Evolutionary conservation across 2,113 vertebrate species (phyloP), one percentile per base, ranked within the genome.

Genomic region (Pungitius pungitius): DNA sequence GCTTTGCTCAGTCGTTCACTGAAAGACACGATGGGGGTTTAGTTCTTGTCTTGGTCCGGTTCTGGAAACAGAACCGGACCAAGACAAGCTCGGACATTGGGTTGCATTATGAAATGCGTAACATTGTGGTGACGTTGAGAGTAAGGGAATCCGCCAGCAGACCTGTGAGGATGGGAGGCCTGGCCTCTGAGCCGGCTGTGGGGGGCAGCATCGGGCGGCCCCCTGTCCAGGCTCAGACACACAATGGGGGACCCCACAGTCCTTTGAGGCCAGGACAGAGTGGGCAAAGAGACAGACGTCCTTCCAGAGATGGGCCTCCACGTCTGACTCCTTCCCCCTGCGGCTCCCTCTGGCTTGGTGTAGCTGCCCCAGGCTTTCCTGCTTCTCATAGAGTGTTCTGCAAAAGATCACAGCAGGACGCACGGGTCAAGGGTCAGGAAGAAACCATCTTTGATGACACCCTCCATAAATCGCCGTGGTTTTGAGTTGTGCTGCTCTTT

Each of bases 301-400:
- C 57, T n/a, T 67, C 82, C 15, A 6, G 61, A 45, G 12, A 30
- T 14, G 10, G 73, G 26, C 37, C 56, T 67, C 45, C 71, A 58
- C 33, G 75, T 73, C 7, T 55, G 70, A 26, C 62, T 55, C 2
- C 72, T 69, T 63, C 80, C 20, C 49, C 57, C 80, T 73, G 63
- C 42, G 33, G 15, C 75, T 51, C 72, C 75, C 1, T 73, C 81
- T 64, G 74, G 81, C 73, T 78, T 67, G 11, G 81, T 74, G 79
- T 81, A 87, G 49, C 87, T 92, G 73, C 88, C 77, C 95, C 95
- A 95, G 0, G 91, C 85, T 33, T 88, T 90, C 56, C 93, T 93
- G 75, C 24, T 88, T 77, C 85, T 93, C 77, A 96, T 24, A 22
- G 90, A 78, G 3, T 80, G 54, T 56, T 85, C 94, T 95, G 89